phyloP scores from a whole-genome alignment of 2,797 vertebrate genomes.

The Falco novaeseelandiae region DNA sequence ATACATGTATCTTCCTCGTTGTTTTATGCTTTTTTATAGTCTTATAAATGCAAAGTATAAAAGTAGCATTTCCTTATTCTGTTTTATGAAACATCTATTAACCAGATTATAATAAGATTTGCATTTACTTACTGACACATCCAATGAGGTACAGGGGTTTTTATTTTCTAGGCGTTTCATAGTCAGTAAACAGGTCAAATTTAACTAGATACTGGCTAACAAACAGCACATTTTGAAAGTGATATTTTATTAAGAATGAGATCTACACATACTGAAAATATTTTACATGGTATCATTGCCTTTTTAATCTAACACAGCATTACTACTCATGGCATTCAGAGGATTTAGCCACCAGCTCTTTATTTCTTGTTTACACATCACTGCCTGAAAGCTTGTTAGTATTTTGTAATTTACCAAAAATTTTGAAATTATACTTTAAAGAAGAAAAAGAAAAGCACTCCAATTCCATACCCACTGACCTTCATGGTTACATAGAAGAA shows the following conservation, averaged over 20 bases:
- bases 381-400: neutral
- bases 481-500: neutral
- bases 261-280: neutral
- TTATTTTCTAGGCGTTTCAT: neutral
- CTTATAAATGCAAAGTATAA: neutral
- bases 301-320: neutral
- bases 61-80: neutral
- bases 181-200: neutral
- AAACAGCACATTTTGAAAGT: neutral
- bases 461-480: neutral
- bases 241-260: neutral
- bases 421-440: neutral
- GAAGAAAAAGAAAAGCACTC: neutral
- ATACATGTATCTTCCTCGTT: neutral
- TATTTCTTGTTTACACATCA: neutral
- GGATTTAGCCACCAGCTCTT: neutral
- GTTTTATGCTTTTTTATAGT: neutral
- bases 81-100: neutral
- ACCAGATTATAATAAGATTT: neutral
- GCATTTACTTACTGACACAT: neutral
- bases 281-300: neutral
- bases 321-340: neutral
- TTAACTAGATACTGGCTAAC: neutral
- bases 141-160: neutral
- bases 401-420: neutral